Evolutionary conservation across 2,113 vertebrate genomes (phyloP), one percentile per base, ranked within the genome.

Genomic region (Panurus biarmicus): DNA sequence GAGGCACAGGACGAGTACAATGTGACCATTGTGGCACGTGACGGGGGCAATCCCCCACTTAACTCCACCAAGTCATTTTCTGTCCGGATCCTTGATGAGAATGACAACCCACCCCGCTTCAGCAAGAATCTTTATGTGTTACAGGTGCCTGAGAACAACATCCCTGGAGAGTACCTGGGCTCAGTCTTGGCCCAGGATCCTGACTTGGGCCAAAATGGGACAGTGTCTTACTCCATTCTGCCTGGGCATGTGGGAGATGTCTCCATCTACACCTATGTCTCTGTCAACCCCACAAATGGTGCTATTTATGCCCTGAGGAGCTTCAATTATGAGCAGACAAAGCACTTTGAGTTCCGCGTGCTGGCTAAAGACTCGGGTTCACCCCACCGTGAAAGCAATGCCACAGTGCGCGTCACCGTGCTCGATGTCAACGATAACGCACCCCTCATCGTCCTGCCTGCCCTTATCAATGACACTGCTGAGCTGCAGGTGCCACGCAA

Each of bases 391-490:
- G 99, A 99, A 97, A 99, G 99, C 97, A 99, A 99, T 2, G 98
- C 99, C 57, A 99, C 99, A 0, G 99, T 99, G 50, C 97, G 99
- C 0, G 99, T 99, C 87, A 99, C 98, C 0, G 98, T 99, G 45
- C 97, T 99, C 2, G 99, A 99, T n/a, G 99, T 99, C 90, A 99
- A 99, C 0, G 99, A 99, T 96, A 99, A 99, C 8, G 99, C 99
- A 0, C 99, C 99, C 2, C 98, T 99, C 58, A 99, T 99, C 1
- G 98, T 99, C 62, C 91, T 99, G 45, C 99, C 99, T 0, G 97
- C 99, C 21, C 97, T 99, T 73, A 98, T 98, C 94, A 99, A 99
- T 10, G 99, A 99, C 97, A 99, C 99, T 0, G 99, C 99, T 0
- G 99, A 99, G 90, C 99, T 99, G 82, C 99, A 99, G 66, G 99